A percentile compares a stretch with the other conserved stretches of the same genome.
These are phyloP conservation scores for Podiceps cristatus DNA, from an alignment of 2,113 vertebrate species.

Conservation along the genomic window DNA sequence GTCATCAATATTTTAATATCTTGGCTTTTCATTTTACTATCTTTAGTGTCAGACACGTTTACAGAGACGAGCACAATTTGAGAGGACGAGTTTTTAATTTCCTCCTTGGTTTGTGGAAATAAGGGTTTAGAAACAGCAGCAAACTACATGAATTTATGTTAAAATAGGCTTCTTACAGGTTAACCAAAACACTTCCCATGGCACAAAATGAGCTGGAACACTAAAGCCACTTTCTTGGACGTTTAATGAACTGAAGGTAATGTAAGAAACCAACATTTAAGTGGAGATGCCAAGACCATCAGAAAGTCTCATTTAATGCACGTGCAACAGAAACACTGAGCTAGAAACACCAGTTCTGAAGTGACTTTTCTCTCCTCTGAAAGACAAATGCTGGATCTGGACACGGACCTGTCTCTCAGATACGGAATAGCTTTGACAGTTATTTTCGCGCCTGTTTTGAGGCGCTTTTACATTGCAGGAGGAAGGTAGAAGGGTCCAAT, in stretches of 20 bases:
- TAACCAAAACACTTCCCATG: neutral
- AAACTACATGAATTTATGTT: neutral
- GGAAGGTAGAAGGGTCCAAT: neutral
- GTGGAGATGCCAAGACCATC: neutral
- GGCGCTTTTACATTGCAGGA: neutral
- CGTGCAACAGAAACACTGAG: neutral
- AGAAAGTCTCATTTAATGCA: neutral
- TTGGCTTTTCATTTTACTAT: slow-evolving; percentile 40
- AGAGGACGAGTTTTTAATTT: slow-evolving; percentile 49
- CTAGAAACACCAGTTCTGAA: neutral
- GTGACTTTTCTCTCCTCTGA: neutral
- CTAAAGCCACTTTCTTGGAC: neutral
- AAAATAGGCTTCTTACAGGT: neutral
- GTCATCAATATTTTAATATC: slow-evolving; percentile 59
- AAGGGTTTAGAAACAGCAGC: neutral
- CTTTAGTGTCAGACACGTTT: slow-evolving; percentile 40
- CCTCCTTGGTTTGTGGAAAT: slow-evolving; percentile 32
- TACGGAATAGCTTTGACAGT: neutral
- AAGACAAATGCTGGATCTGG: slow-evolving; percentile 29
- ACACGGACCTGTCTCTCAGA: neutral
- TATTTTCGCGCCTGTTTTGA: neutral
- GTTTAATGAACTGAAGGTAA: neutral
- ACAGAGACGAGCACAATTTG: slow-evolving; percentile 3
- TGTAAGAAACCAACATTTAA: neutral
- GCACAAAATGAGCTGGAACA: neutral